A percentile compares a stretch with the other conserved stretches of the same genome.
phyloP scores from a whole-genome alignment of 2,888 invertebrate genomes.

The Trichopoda pennipes region DNA sequence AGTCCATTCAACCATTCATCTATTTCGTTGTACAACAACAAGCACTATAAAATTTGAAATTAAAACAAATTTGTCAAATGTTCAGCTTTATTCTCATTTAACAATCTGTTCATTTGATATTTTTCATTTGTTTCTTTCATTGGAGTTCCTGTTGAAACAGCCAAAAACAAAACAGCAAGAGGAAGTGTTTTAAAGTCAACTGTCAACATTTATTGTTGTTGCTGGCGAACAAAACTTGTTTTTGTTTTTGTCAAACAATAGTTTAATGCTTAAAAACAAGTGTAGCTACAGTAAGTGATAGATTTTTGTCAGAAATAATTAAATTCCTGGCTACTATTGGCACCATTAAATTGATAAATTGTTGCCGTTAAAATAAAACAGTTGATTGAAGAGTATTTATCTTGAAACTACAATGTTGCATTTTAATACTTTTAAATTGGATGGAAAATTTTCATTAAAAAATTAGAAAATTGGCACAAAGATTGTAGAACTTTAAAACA shows the following conservation, averaged over 20 bases:
- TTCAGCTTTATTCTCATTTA: conserved; percentile 37
- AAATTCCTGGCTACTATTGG: conserved; percentile 45
- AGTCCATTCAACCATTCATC: conserved; percentile 20
- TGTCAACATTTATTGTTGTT: conserved; percentile 50
- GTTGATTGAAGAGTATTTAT: conserved; percentile 21
- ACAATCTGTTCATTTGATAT: conserved; percentile 42
- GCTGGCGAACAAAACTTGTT: not conserved
- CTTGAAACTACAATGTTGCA: conserved; percentile 5
- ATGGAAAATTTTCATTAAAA: too few species aligned
- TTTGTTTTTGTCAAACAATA: conserved; percentile 10
- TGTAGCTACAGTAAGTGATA: conserved; percentile 8
- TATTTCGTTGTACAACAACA: conserved; percentile 30
- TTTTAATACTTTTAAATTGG: too few species aligned
- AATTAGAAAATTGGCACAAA: too few species aligned
- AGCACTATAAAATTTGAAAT: conserved; percentile 58
- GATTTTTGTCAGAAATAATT: conserved; percentile 27
- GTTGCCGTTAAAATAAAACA: not conserved
- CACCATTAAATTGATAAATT: conserved; percentile 50
- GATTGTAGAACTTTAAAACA: too few species aligned
- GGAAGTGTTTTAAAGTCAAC: conserved; percentile 47
- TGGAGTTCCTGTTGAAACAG: not conserved
- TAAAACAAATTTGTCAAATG: conserved; percentile 62
- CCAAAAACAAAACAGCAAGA: not conserved
- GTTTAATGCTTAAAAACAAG: conserved; percentile 42
- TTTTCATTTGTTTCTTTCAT: not conserved